Evolutionary conservation across 2,888 invertebrate species (phyloP).

Genomic region (Callyntrura sp.): DNA sequence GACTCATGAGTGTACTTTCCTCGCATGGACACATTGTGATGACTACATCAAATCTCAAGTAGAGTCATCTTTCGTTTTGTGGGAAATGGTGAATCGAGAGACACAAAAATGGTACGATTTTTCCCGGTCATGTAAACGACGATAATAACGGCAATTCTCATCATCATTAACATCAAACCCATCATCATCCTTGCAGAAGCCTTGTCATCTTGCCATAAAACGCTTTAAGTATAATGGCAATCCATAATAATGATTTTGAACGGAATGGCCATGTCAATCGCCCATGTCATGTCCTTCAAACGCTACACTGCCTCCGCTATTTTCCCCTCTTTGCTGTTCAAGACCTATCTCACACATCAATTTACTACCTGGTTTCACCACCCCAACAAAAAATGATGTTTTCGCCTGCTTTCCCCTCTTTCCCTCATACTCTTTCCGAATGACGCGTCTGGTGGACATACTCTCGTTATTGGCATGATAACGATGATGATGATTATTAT

Average conservation of each 20-base stretch:
- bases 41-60: no score
- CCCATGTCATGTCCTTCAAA: slow-evolving; percentile 54
- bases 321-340: no score
- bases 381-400: neutral
- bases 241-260: slow-evolving; percentile 72
- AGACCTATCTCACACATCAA: slow-evolving; percentile 8
- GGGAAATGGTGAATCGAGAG: slow-evolving; percentile 15
- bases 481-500: slow-evolving; percentile 6
- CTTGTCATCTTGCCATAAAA: no score
- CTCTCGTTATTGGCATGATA: no score
- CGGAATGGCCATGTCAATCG: slow-evolving; percentile 69
- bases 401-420: no score
- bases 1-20: no score
- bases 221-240: slow-evolving; percentile 52
- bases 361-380: neutral
- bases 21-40: no score
- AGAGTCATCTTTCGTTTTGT: no score
- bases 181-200: no score
- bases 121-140: neutral
- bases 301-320: slow-evolving; percentile 5
- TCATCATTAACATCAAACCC: slow-evolving; percentile 20
- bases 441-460: neutral
- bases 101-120: slow-evolving; percentile 7
- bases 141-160: slow-evolving; percentile 2
- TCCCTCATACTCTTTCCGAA: neutral